phyloP scores from a whole-genome alignment of 1,140 invertebrate species.

The Apis florea region DNA sequence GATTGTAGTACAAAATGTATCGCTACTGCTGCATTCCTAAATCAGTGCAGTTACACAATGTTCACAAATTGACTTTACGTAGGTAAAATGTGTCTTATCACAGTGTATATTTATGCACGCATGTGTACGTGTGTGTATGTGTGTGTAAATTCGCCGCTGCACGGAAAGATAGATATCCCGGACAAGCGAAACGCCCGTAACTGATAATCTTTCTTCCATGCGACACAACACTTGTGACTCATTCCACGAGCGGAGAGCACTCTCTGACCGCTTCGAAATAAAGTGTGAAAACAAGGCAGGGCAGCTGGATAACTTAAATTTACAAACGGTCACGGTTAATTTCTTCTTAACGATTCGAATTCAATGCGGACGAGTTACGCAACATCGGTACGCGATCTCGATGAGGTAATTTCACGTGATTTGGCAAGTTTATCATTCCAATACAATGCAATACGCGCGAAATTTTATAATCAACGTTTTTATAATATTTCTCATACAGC shows the following conservation, averaged over 20 bases:
- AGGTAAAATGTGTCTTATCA: neutral
- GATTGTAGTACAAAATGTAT: neutral
- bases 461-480: too few relatives aligned
- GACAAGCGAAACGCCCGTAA: neutral
- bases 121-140: neutral
- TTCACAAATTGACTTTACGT: slow-evolving; percentile 8
- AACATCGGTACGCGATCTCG: too few relatives aligned
- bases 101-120: neutral
- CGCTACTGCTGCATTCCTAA: slow-evolving; percentile 3
- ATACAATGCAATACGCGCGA: too few relatives aligned
- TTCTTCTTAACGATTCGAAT: too few relatives aligned
- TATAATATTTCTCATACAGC: too few relatives aligned
- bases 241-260: neutral
- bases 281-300: slow-evolving; percentile 1
- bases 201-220: slow-evolving; percentile 15
- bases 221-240: neutral
- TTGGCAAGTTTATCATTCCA: too few relatives aligned
- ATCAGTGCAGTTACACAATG: slow-evolving; percentile 8
- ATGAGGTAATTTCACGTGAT: too few relatives aligned
- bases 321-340: neutral
- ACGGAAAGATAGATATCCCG: neutral
- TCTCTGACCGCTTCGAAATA: neutral
- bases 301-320: neutral
- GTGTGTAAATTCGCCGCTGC: neutral
- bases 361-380: too few relatives aligned